A percentile compares a stretch with the other conserved stretches of the same genome.
Conservation (phyloP, 2,888 invertebrate species). For the Clostera curtula region DNA sequence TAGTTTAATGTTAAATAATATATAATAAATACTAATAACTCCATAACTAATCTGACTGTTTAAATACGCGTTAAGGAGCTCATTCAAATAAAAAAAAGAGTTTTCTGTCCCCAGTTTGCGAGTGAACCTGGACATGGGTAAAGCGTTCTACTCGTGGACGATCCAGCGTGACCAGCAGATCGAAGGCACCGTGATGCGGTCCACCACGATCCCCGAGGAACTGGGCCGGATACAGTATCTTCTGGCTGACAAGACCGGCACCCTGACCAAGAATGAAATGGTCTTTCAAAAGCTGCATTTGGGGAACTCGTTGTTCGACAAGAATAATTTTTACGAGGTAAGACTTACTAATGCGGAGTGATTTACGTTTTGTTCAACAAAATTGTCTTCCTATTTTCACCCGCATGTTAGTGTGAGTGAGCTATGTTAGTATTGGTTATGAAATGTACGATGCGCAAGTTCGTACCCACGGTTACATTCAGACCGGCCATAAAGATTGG, state of each 20-base stretch:
- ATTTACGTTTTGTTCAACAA: not conserved
- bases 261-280: constrained; percentile 99
- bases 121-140: constrained; percentile 99
- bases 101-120: constrained; percentile 81
- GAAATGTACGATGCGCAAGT: too few relatives aligned
- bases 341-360: too few relatives aligned
- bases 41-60: too few relatives aligned
- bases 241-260: constrained; percentile 98
- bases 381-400: not conserved
- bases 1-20: too few relatives aligned
- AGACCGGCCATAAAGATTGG: too few relatives aligned
- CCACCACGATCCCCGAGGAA: constrained; percentile 99
- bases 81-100: not conserved
- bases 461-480: too few relatives aligned
- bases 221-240: constrained; percentile 96
- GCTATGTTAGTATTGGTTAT: too few relatives aligned
- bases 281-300: constrained; percentile 96
- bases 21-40: too few relatives aligned
- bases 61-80: not conserved
- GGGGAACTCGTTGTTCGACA: constrained; percentile 93
- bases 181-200: constrained; percentile 94
- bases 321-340: constrained; percentile 90
- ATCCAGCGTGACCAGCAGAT: constrained; percentile 96
- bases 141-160: constrained; percentile 97
- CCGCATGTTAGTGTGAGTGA: too few relatives aligned